phyloP scores from a whole-genome alignment of 1,140 invertebrate species.

The Aleiodes sp. region DNA sequence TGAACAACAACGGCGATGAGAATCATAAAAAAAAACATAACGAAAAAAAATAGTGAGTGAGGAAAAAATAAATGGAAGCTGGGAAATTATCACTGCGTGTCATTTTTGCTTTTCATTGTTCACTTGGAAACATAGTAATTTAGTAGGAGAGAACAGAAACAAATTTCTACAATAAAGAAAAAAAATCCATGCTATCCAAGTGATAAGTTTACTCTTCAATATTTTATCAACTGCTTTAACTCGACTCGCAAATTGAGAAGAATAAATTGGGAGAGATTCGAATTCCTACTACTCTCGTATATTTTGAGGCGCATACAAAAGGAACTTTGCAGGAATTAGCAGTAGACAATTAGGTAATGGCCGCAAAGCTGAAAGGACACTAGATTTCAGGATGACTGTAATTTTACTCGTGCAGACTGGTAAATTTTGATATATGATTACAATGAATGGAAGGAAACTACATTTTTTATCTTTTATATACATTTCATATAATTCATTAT shows the following conservation, averaged over 20 bases:
- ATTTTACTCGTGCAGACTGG: background rate
- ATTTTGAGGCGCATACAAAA: too few species aligned
- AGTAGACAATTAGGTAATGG: background rate
- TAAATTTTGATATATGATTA: background rate
- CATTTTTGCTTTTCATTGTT: background rate
- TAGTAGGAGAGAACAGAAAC: too few species aligned
- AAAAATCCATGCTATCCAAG: too few species aligned
- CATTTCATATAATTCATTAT: too few species aligned
- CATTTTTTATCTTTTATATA: too few species aligned
- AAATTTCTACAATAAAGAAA: too few species aligned
- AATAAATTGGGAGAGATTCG: too few species aligned
- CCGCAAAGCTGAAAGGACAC: background rate
- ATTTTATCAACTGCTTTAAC: too few species aligned
- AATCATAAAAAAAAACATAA: slow-evolving; percentile 3
- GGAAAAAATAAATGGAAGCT: background rate
- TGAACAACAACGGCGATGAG: slow-evolving; percentile 2
- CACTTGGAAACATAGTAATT: too few species aligned
- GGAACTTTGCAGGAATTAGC: background rate
- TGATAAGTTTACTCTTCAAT: too few species aligned
- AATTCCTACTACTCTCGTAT: too few species aligned
- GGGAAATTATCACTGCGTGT: slow-evolving; percentile 1
- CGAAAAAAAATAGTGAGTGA: background rate
- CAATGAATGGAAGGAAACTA: background rate
- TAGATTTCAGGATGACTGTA: background rate
- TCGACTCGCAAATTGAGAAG: too few species aligned